Evolutionary conservation across 1,140 invertebrate species (phyloP).

Genomic region (Ips typographus): DNA sequence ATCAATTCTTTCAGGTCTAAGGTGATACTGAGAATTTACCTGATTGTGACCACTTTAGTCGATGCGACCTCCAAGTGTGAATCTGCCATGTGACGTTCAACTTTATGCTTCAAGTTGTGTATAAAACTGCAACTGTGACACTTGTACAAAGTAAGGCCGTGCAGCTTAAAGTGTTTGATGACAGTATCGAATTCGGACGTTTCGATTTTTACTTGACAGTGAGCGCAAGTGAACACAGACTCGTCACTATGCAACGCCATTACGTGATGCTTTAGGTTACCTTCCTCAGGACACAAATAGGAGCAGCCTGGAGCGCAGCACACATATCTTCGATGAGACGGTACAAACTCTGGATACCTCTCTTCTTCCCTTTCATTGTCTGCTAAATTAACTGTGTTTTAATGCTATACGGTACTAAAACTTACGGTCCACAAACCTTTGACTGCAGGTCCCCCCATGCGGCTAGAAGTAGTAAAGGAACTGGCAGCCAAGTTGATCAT

Average conservation of each 20-base stretch:
- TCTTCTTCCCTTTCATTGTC: constrained; percentile 41
- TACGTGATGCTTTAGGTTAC: constrained; percentile 70
- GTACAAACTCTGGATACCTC: constrained; percentile 62
- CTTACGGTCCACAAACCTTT: too few relatives aligned
- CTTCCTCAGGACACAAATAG: constrained; percentile 71
- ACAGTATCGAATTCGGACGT: constrained; percentile 53
- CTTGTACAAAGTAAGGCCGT: constrained; percentile 69
- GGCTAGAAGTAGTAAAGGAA: constrained; percentile 52
- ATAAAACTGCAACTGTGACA: constrained; percentile 68
- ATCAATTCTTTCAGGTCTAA: not conserved
- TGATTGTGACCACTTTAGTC: constrained; percentile 29
- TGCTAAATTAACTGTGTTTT: constrained; percentile 6
- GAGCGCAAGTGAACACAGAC: constrained; percentile 65
- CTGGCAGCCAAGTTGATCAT: constrained; percentile 79
- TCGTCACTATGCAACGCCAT: constrained; percentile 67
- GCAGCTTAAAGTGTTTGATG: constrained; percentile 71
- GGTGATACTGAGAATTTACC: constrained; percentile 9
- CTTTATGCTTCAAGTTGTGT: constrained; percentile 62
- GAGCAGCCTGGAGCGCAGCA: constrained; percentile 70
- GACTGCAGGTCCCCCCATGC: constrained; percentile 48
- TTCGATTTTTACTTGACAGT: constrained; percentile 59
- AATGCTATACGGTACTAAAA: not conserved
- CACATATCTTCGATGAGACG: constrained; percentile 65
- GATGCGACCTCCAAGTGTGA: constrained; percentile 56
- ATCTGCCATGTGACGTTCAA: constrained; percentile 67